Base-by-base conservation (phyloP, 2,113 vertebrate genomes). In the Blennius ocellaris region DNA sequence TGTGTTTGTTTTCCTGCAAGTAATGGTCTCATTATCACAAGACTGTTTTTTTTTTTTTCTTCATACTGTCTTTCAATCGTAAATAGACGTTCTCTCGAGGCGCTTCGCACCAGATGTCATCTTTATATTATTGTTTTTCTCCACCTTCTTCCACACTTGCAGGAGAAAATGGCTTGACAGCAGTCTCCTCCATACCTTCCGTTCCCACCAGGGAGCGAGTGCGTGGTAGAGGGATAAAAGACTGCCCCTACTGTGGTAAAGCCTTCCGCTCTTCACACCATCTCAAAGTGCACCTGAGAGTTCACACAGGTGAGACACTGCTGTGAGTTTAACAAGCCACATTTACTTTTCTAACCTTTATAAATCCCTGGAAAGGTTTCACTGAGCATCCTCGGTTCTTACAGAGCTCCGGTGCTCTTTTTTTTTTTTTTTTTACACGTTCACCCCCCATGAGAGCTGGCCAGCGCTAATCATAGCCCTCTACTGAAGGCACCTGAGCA, bases 261-360 rank as follows among this genome's bases (percentile, higher is more conserved):
- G 95, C 95, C 56, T 97, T 97, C 91, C 95, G 96, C 69, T 97
- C 96, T 39, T 96, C 96, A 30, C 96, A 97, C 86, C 96, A 97
- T 83, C 95, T 97, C 76, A 97, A 97, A 92, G 96, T 97, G 83
- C 96, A 97, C 82, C 93, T 97, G 49, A 94, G 96, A 63, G 96
- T 97, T 73, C 96, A 97, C 92, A 97, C 96, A 95, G 96, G 96
- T 97, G 89, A 93, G 93, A 73, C 14, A 41, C 63, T 63, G 61
- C 65, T 85, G 62, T 40, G 72, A 66, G 74, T 83, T 83, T 71
- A 77, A 81, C 51, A 83, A 86, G 76, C 60, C 52, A 56, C 59
- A 5, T 57, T 49, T 65, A 50, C 57, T 70, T 78, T 64, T 79
- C 63, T 51, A 80, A 67, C 70, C 57, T 82, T 65, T 66, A 65